Evolutionary conservation across 2,888 invertebrate species (phyloP), one percentile per base, ranked within the genome.

Genomic region (Operophtera brumata): DNA sequence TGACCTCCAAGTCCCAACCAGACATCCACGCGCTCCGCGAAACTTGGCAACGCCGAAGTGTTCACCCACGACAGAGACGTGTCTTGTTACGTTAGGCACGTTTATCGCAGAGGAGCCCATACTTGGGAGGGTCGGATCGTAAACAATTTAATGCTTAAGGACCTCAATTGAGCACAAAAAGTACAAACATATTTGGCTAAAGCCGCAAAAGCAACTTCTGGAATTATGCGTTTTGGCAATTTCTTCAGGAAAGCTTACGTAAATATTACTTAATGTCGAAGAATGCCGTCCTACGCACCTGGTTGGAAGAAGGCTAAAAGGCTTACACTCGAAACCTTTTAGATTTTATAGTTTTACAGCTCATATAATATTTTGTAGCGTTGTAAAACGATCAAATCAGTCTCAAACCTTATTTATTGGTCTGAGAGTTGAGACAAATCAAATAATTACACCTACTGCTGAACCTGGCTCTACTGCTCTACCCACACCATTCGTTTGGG

Each of bases 31-130:
- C 75, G 75, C 80, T 55, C 71, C 66, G 71, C 75, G 68, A 80
- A 80, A 70, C 65, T 67, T 68, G 70, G 65, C 69, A 68, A 71
- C 70, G 70, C 73, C 69, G 73, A 76, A 74, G 74, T 73, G 73
- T 69, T 73, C 85, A 83, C 88, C 87, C 84, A 88, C 87, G 75
- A 65, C 65, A 62, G 61, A 65, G 70, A 81, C 85, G 78, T 84
- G 84, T 61, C 77, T 83, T 70, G 78, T 81, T 80, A 78, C 72
- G n/a, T n/a, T n/a, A n/a, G n/a, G 59, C 56, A 73, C 65, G 64
- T 78, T 80, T 79, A 77, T 78, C 75, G 75, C 69, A 58, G 45
- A 57, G 44, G 44, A 55, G 34, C 54, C 84, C 86, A 73, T 78
- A 83, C 66, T 84, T 74, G 86, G 85, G 60, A 66, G 58, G 62